A percentile compares a stretch with the other conserved stretches of the same genome.
Conservation (phyloP, 1,140 invertebrate species). For the Nilaparvata lugens region DNA sequence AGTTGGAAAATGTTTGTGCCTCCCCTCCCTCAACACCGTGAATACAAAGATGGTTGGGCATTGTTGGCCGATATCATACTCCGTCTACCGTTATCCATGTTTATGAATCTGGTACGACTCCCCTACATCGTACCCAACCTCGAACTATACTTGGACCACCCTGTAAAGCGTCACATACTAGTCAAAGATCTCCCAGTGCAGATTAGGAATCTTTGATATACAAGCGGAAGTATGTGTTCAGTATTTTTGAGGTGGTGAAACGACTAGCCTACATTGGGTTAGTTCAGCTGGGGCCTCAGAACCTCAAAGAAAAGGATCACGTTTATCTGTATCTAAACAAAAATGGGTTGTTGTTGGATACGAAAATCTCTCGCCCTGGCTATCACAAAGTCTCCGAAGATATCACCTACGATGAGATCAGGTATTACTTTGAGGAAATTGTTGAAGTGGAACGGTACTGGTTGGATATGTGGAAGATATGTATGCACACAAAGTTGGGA, state of each 20-base stretch:
- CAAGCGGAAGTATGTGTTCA: slow-evolving; percentile 51
- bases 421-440: slow-evolving; percentile 46
- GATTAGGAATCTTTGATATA: slow-evolving; percentile 44
- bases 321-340: slow-evolving; percentile 60
- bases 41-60: slow-evolving; percentile 60
- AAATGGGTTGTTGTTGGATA: slow-evolving; percentile 52
- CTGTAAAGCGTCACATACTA: slow-evolving; percentile 53
- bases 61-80: slow-evolving; percentile 61
- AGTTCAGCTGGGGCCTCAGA: slow-evolving; percentile 57
- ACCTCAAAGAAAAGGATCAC: slow-evolving; percentile 57
- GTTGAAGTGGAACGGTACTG: slow-evolving; percentile 59
- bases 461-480: slow-evolving; percentile 57
- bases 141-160: slow-evolving; percentile 51
- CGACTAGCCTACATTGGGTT: slow-evolving; percentile 57
- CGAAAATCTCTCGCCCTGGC: slow-evolving; percentile 47
- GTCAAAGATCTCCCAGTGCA: slow-evolving; percentile 45
- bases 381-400: slow-evolving; percentile 50
- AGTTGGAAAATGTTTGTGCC: slow-evolving; percentile 68
- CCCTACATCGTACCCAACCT: slow-evolving; percentile 48
- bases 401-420: slow-evolving; percentile 42
- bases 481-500: slow-evolving; percentile 55
- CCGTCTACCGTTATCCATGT: slow-evolving; percentile 59
- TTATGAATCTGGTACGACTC: slow-evolving; percentile 56
- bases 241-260: slow-evolving; percentile 45
- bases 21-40: slow-evolving; percentile 50